These are phyloP conservation scores for Zootoca vivipara DNA, from an alignment of 2,113 vertebrate species.

Conservation along the genomic window DNA sequence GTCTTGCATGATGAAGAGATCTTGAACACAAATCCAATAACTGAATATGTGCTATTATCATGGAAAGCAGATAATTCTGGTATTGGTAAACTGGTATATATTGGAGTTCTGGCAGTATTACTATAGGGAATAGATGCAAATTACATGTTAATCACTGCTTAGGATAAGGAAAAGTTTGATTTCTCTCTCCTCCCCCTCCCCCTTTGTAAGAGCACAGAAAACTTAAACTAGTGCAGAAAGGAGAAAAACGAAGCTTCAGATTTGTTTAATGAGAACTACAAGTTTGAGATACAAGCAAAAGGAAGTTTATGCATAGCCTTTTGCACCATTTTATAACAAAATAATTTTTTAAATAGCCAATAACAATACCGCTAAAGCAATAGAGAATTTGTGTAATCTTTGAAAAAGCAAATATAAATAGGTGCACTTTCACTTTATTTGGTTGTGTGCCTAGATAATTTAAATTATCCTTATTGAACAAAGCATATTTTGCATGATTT, in stretches of 20 bases:
- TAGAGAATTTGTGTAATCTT: constrained; percentile 54
- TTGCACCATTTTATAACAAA: constrained; percentile 14
- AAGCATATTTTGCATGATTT: constrained; percentile 67
- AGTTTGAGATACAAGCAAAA: not conserved
- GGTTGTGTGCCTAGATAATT: constrained; percentile 63
- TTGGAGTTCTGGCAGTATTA: constrained; percentile 37
- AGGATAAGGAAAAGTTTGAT: constrained; percentile 35
- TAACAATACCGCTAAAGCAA: constrained; percentile 28
- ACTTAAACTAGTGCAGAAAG: not conserved
- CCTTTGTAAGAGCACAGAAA: constrained; percentile 22
- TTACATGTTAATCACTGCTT: constrained; percentile 30
- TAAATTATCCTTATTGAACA: constrained; percentile 51
- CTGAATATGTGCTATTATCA: constrained; percentile 44
- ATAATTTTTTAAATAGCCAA: not conserved
- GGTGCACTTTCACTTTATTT: constrained; percentile 53
- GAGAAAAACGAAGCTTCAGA: not conserved
- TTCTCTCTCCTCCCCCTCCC: not conserved
- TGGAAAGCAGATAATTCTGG: constrained; percentile 42
- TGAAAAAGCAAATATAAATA: constrained; percentile 37
- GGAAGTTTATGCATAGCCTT: not conserved
- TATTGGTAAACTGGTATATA: constrained; percentile 54
- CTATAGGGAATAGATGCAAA: not conserved
- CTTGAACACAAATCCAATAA: constrained; percentile 49
- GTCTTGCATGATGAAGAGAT: constrained; percentile 67
- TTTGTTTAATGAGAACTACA: not conserved